phyloP scores from a whole-genome alignment of 2,888 invertebrate genomes.

The Spicauda simplicius region DNA sequence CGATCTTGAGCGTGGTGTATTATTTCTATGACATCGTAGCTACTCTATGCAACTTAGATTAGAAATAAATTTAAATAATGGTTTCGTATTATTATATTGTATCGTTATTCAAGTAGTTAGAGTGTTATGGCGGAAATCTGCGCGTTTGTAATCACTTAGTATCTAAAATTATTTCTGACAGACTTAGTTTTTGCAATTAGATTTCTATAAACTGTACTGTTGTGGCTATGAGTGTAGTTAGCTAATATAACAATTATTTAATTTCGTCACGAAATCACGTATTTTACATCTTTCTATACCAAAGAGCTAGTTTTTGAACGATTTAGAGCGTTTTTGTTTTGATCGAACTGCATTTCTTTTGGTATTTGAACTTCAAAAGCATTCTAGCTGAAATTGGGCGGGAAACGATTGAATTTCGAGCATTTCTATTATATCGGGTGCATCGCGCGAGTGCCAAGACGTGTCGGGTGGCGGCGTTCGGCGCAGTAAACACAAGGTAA shows the following conservation, averaged over 20 bases:
- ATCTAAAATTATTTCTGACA: no score
- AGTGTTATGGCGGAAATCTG: background rate
- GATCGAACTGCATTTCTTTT: background rate
- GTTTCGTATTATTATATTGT: background rate
- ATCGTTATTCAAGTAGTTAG: background rate
- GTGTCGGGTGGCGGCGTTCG: conserved; percentile 52
- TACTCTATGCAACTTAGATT: background rate
- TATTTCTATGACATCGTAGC: conserved; percentile 19
- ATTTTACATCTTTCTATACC: no score
- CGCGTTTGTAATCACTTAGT: background rate
- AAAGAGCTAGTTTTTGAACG: no score
- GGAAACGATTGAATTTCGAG: background rate
- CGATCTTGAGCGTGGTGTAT: conserved; percentile 12
- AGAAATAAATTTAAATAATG: background rate
- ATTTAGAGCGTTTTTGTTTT: background rate
- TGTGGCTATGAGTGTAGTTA: no score
- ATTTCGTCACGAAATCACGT: no score
- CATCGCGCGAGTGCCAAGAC: conserved; percentile 66
- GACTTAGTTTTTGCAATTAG: no score
- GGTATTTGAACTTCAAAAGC: background rate
- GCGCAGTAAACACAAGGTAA: conserved; percentile 85
- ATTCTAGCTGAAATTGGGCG: conserved; percentile 4
- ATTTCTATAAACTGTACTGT: no score
- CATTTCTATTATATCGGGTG: conserved; percentile 25
- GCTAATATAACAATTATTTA: no score